phyloP scores from a whole-genome alignment of 2,113 vertebrate species.

The Willisornis vidua region DNA sequence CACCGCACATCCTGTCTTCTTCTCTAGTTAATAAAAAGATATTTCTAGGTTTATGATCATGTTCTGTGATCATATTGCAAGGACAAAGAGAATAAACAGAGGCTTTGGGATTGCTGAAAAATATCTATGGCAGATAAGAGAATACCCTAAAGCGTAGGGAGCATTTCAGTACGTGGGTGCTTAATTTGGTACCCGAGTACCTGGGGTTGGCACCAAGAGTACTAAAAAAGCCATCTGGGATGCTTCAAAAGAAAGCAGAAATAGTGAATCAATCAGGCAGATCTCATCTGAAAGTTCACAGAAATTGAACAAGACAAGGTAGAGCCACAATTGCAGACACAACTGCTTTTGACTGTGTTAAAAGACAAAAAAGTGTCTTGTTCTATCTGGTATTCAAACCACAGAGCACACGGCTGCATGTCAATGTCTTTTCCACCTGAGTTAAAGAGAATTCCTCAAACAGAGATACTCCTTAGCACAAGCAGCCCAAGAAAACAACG shows the following conservation, averaged over 20 bases:
- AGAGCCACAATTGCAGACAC: neutral
- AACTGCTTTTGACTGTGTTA: neutral
- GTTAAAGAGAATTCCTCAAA: neutral
- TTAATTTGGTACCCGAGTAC: neutral
- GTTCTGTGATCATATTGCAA: neutral
- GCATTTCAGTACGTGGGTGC: neutral
- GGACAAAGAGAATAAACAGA: neutral
- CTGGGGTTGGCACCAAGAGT: neutral
- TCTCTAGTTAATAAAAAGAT: neutral
- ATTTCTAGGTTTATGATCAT: neutral
- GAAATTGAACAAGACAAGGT: neutral
- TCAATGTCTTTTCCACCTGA: neutral
- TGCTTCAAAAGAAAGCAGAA: neutral
- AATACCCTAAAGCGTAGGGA: neutral
- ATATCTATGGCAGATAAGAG: neutral
- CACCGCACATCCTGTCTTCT: neutral
- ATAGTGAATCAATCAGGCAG: neutral
- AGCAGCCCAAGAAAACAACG: neutral
- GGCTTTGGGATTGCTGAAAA: neutral
- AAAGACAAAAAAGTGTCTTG: neutral
- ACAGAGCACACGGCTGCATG: neutral
- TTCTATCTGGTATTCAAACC: neutral
- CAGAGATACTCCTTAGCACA: rapidly evolving
- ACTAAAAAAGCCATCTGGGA: neutral
- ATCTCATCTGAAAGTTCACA: neutral